Base-by-base conservation (phyloP, 2,888 invertebrate species). In the Antitype chi region DNA sequence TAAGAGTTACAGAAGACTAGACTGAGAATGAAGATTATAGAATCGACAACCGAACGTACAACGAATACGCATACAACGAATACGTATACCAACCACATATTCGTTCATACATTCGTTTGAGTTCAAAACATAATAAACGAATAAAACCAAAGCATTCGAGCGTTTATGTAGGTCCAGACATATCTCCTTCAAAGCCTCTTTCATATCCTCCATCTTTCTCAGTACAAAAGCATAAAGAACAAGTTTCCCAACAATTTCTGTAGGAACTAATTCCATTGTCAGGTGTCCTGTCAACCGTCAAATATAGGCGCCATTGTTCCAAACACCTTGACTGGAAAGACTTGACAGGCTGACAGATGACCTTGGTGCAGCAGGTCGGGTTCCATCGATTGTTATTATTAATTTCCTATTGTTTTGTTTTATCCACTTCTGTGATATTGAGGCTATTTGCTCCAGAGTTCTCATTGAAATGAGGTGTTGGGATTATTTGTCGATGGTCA, bases 271-370 rank as follows among this genome's bases (percentile, higher is more conserved):
- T 67, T 72, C 72, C 68, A 80, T 85, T 87, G 86, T 87, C 67
- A 70, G 25, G 66, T 67, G 77, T 72, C 74, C 80, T 83, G 83
- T 87, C 86, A 87, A 79, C 75, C 87, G 83, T 87, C 82, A 86
- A 85, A 79, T 78, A 64, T 73, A 57, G 78, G 78, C 66, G 52
- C 78, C 62, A 87, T 87, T 87, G 87, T 87, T 78, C 28, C 38
- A 23, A 63, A 0, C 69, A 70, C 81, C 81, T 78, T 84, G 78
- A 57, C 38, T 68, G 62, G 62, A 66, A 70, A 77, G 67, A 55
- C 52, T 70, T 82, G 82, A 75, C 80, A 79, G 64, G 13, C 59
- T 71, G 82, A 75, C 80, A 70, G 53, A 15, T 83, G 60, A 62
- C 82, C 82, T 82, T 75, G 60, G 43, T 59, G 79, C 49, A 53